Evolutionary conservation across 2,888 invertebrate genomes (phyloP), one percentile per base, ranked within the genome.

Genomic region (Sceliomorpha sp.): DNA sequence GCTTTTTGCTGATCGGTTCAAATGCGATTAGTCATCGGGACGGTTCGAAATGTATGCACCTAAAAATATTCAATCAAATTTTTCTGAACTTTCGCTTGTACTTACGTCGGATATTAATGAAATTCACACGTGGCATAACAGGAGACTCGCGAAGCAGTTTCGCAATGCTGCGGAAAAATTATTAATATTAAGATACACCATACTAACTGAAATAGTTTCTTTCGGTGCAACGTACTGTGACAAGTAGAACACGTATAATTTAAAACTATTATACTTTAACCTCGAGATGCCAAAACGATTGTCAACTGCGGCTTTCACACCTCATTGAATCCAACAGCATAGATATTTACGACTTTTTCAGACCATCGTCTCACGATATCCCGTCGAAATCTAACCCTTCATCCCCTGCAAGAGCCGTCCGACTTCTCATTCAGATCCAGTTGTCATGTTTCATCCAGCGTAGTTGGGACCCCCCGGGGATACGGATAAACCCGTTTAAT

Each of bases 401-500:
- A 66, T 63, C 69, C 73, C 70, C 64, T 70, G 48, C 40, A 14
- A 51, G 37, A 39, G 47, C 51, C 47, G 59, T 64, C 76, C 75
- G 79, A 82, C 80, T 80, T 77, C 78, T 78, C 73, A 79, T 84
- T 81, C 80, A 80, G 70, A 73, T 60, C 48, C 73, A 48, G 74
- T 76, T 74, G 77, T 73, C 79, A n/a, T n/a, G 45, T 66, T 58
- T 59, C 71, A 56, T 59, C 75, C 76, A 56, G n/a, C n/a, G n/a
- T 69, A 72, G 74, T 75, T 60, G 56, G 56, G 79, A 76, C 81
- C 85, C 83, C 85, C 85, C 73, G 79, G 74, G 59, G 82, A 77
- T 66, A 75, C 64, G 74, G 68, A 82, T 79, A 83, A 86, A 86
- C 85, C 81, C 80, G 85, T 86, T 86, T 84, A 82, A 84, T 85